Conservation (phyloP, 1,140 invertebrate genomes). For the Aphaenogaster floridana region DNA sequence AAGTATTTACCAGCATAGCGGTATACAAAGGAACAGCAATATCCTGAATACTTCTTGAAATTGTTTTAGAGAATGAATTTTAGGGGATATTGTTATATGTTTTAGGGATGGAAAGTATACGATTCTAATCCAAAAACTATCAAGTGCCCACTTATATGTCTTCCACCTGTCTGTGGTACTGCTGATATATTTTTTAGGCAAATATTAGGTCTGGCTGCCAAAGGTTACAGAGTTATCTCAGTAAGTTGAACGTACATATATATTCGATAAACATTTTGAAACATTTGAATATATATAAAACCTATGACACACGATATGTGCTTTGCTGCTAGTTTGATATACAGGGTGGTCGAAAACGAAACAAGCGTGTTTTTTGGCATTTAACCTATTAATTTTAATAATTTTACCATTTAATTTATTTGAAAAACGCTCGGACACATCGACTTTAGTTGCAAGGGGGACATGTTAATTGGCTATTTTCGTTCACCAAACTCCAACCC, state of each 20-base stretch:
- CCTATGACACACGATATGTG: too few species aligned
- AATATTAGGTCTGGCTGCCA: constrained; percentile 92
- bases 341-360: too few species aligned
- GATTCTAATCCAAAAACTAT: constrained; percentile 95
- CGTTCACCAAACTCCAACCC: too few species aligned
- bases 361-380: too few species aligned
- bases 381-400: too few species aligned
- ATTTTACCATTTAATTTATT: too few species aligned
- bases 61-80: too few species aligned
- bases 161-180: constrained; percentile 95
- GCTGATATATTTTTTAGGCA: constrained; percentile 96
- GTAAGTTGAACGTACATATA: constrained; percentile 84
- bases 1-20: not conserved
- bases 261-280: not conserved
- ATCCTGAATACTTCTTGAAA: not conserved
- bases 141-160: constrained; percentile 93
- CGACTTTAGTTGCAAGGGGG: too few species aligned
- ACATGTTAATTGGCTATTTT: too few species aligned
- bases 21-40: not conserved
- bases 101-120: constrained; percentile 94
- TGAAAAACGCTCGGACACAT: too few species aligned
- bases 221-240: constrained; percentile 94
- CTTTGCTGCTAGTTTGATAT: too few species aligned
- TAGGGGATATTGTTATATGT: not conserved
- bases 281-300: not conserved